A percentile compares a stretch with the other conserved stretches of the same genome.
phyloP scores from a whole-genome alignment of 2,797 vertebrate species.

The Podarcis lilfordi region DNA sequence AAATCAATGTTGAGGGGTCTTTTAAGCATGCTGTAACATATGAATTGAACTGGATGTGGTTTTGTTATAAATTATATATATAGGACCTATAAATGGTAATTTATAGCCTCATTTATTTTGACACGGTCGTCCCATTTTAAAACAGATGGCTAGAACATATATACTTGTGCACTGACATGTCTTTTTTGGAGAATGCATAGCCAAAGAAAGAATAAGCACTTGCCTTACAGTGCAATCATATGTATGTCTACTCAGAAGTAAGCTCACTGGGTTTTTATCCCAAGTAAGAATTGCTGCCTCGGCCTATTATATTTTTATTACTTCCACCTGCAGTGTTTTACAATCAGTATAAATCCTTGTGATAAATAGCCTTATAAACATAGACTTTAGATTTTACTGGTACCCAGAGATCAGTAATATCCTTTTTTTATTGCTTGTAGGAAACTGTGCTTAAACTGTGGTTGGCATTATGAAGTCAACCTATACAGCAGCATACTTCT shows the following conservation, averaged over 20 bases:
- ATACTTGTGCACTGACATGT: neutral
- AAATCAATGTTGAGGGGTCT: too few relatives aligned
- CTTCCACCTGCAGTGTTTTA: constrained; percentile 49
- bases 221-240: neutral
- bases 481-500: neutral
- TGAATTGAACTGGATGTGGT: too few relatives aligned
- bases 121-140: neutral
- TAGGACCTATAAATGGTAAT: neutral
- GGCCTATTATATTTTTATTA: constrained; percentile 47
- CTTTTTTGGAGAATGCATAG: constrained; percentile 28
- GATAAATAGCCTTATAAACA: constrained; percentile 46
- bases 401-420: constrained; percentile 16
- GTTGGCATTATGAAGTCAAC: constrained; percentile 34
- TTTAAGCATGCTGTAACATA: too few relatives aligned
- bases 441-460: constrained; percentile 47
- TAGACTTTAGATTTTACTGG: constrained; percentile 53
- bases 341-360: constrained; percentile 43
- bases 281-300: neutral
- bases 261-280: neutral
- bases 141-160: constrained; percentile 22
- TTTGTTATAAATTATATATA: too few relatives aligned
- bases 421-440: constrained; percentile 40
- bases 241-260: neutral
- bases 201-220: constrained; percentile 35
- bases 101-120: neutral